Percentiles rank a stretch among this genome's conserved stretches.
Evolutionary conservation across 2,797 vertebrate species (phyloP).

Genomic region (Columba guinea): DNA sequence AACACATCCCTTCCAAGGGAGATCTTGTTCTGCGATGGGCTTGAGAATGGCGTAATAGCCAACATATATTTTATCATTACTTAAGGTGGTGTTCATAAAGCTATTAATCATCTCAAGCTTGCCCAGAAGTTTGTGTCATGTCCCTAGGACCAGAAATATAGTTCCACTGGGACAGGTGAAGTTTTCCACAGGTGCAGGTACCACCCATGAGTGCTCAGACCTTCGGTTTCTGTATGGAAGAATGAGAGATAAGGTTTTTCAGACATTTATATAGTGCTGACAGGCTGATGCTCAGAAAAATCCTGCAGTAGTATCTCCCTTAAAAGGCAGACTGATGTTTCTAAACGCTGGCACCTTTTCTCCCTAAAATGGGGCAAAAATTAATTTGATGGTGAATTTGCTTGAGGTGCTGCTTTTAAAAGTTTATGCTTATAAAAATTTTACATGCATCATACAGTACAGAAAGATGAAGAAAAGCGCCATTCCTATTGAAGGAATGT

Average conservation of each 20-base stretch:
- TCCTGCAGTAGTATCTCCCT: not conserved
- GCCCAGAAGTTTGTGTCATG: not conserved
- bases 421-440: not conserved
- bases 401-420: not conserved
- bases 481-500: not conserved
- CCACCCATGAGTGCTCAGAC: not conserved
- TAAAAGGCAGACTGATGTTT: not conserved
- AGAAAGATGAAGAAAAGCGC: not conserved
- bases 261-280: not conserved
- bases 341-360: not conserved
- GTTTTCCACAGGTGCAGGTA: not conserved
- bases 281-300: not conserved
- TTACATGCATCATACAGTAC: not conserved
- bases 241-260: not conserved
- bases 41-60: not conserved
- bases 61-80: not conserved
- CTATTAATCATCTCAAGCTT: not conserved
- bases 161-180: not conserved
- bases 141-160: not conserved
- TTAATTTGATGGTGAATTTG: not conserved
- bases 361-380: not conserved
- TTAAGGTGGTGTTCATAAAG: not conserved
- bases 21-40: not conserved
- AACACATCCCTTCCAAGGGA: not conserved
- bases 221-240: not conserved